Percentiles rank a stretch among this genome's conserved stretches.
Conservation (phyloP, 1,140 invertebrate species). For the Hyles vespertilio region DNA sequence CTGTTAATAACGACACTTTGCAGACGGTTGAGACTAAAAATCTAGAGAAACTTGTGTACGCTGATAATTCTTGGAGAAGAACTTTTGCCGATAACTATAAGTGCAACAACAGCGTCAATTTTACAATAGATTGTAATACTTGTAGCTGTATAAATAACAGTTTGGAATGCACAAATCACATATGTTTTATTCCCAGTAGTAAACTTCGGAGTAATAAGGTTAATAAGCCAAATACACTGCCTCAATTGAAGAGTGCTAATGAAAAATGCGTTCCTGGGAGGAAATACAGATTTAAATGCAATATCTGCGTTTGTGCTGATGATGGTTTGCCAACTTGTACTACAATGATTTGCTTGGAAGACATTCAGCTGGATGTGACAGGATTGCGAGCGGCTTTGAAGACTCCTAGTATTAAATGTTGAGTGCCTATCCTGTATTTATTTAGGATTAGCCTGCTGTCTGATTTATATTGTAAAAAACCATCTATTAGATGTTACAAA, state of each 20-base stretch:
- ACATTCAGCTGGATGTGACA: constrained; percentile 24
- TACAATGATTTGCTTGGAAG: constrained; percentile 41
- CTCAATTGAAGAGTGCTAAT: constrained; percentile 18
- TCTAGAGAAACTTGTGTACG: constrained; percentile 17
- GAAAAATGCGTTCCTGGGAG: constrained; percentile 39
- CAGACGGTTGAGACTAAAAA: constrained; percentile 22
- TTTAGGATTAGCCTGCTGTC: too few species aligned
- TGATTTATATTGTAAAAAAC: too few species aligned
- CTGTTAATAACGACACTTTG: constrained; percentile 18
- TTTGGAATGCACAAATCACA: constrained; percentile 49
- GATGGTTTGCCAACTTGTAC: constrained; percentile 46
- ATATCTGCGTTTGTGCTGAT: constrained; percentile 45
- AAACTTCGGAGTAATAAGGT: not conserved
- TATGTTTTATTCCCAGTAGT: constrained; percentile 14
- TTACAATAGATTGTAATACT: constrained; percentile 56
- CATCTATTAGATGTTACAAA: too few species aligned
- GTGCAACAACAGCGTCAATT: constrained; percentile 25
- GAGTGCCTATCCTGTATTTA: too few species aligned
- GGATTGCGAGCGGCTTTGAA: constrained; percentile 10
- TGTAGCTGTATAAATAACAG: constrained; percentile 48
- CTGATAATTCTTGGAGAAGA: constrained; percentile 17
- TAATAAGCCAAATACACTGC: constrained; percentile 14
- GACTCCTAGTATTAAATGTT: too few species aligned
- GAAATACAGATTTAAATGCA: constrained; percentile 57
- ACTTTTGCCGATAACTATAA: not conserved